These are phyloP conservation scores for Lasiurus cinereus DNA, from an alignment of 2,113 vertebrate species.

Conservation along the genomic window DNA sequence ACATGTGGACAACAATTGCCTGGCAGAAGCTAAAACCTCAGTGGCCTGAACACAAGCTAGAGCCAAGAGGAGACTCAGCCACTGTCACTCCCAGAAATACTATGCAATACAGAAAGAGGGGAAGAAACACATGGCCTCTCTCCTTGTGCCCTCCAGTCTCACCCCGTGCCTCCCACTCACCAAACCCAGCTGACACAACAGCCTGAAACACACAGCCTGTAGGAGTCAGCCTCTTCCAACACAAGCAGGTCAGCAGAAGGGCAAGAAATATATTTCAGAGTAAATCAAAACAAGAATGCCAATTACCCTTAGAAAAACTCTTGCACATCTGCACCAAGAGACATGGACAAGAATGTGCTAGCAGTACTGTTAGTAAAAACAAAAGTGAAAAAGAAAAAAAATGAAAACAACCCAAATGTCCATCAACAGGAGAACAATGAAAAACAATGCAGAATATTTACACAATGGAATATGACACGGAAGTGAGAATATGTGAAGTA, in stretches of 20 bases:
- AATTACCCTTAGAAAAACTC: not conserved
- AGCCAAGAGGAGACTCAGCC: not conserved
- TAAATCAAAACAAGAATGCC: not conserved
- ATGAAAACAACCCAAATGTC: not conserved
- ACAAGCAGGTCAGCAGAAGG: not conserved
- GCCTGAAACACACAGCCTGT: not conserved
- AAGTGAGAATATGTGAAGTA: conserved; percentile 5
- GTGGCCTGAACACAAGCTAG: not conserved
- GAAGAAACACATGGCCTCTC: not conserved
- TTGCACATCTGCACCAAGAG: not conserved
- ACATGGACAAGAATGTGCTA: not conserved
- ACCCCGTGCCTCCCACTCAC: not conserved
- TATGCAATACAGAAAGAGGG: not conserved
- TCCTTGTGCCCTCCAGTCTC: not conserved
- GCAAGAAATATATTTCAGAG: not conserved
- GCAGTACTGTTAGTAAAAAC: too few relatives aligned
- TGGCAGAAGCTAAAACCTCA: not conserved
- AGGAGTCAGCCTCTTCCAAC: not conserved
- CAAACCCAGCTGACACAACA: not conserved
- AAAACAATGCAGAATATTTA: conserved; percentile 3
- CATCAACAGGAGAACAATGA: not conserved
- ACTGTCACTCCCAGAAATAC: not conserved
- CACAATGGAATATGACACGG: not conserved
- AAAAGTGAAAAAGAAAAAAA: not conserved
- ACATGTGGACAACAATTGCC: not conserved